Evolutionary conservation across 2,888 invertebrate species (phyloP), one percentile per base, ranked within the genome.

Genomic region (Penaeus monodon): DNA sequence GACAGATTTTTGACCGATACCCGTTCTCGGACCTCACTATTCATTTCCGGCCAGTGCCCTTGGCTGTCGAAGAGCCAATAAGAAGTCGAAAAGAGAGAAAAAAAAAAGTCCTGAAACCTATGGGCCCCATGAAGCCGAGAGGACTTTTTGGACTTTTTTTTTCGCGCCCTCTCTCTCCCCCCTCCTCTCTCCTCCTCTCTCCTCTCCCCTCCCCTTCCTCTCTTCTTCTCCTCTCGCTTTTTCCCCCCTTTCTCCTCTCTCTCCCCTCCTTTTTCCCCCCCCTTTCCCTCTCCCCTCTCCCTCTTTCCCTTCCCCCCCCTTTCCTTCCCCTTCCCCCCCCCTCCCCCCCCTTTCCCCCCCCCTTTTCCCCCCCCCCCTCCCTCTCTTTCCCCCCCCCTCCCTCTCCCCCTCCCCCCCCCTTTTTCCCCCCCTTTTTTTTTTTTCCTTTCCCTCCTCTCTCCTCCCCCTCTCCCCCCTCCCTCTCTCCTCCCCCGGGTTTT

Each of bases 231-330:
- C 10, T n/a, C n/a, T n/a, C 7, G 64, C 63, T 78, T n/a, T 78
- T 63, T 78, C 57, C 57, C 63, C 57, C 7, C 24, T 49, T 12
- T 49, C 57, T 49, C n/a, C n/a, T 49, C n/a, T 49, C 12, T 14
- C 49, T 49, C 7, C n/a, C 17, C 27, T 78, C 63, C n/a, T n/a
- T n/a, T n/a, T n/a, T n/a, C 64, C 63, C 57, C 78, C n/a, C 78
- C 57, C 78, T 78, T 57, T 64, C 27, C n/a, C 22, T 78, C 27
- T 78, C 78, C 63, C 78, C 63, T 27, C 57, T 63, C 63, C 78
- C n/a, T n/a, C n/a, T n/a, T n/a, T 78, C 78, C 63, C 78, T 78
- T n/a, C n/a, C n/a, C n/a, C n/a, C n/a, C n/a, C n/a, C n/a, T n/a
- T n/a, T n/a, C n/a, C n/a, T n/a, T n/a, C n/a, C n/a, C n/a, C n/a